Percentiles rank a stretch among this genome's conserved stretches.
Evolutionary conservation across 2,113 vertebrate species (phyloP).

Genomic region (Muntiacus reevesi): DNA sequence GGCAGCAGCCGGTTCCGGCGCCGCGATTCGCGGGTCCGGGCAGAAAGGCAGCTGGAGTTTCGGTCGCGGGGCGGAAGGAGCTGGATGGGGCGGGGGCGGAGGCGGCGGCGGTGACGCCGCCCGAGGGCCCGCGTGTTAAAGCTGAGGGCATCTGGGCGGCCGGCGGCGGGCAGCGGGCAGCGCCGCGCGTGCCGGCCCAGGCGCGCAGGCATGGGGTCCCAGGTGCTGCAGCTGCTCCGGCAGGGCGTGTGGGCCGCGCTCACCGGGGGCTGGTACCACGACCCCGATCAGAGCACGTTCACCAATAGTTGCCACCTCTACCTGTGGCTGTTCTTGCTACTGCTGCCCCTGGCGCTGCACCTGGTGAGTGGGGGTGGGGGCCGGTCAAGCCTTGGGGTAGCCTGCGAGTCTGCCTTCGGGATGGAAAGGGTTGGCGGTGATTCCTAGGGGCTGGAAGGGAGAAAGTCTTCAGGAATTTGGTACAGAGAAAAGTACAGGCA

Average conservation of each 20-base stretch:
- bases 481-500: not conserved
- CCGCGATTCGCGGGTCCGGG: not conserved
- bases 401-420: not conserved
- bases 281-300: slow-evolving; percentile 96
- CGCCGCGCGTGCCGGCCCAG: not conserved
- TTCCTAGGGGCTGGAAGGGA: not conserved
- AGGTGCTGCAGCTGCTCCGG: slow-evolving; percentile 90
- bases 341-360: slow-evolving; percentile 92
- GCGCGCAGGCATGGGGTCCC: slow-evolving; percentile 86
- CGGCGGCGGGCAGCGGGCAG: accelerated
- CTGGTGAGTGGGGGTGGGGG: slow-evolving; percentile 85
- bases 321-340: slow-evolving; percentile 94
- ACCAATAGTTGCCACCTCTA: slow-evolving; percentile 97
- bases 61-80: not conserved
- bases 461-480: not conserved
- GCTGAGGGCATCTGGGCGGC: not conserved
- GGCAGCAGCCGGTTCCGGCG: slow-evolving; percentile 24
- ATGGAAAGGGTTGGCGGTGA: not conserved
- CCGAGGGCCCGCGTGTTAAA: not conserved
- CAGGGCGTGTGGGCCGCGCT: slow-evolving; percentile 97
- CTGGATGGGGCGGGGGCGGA: not conserved
- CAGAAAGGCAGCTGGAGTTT: not conserved
- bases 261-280: slow-evolving; percentile 96
- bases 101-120: not conserved
- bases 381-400: not conserved